Evolutionary conservation across 2,797 vertebrate species (phyloP).

Genomic region (Onychomys torridus): DNA sequence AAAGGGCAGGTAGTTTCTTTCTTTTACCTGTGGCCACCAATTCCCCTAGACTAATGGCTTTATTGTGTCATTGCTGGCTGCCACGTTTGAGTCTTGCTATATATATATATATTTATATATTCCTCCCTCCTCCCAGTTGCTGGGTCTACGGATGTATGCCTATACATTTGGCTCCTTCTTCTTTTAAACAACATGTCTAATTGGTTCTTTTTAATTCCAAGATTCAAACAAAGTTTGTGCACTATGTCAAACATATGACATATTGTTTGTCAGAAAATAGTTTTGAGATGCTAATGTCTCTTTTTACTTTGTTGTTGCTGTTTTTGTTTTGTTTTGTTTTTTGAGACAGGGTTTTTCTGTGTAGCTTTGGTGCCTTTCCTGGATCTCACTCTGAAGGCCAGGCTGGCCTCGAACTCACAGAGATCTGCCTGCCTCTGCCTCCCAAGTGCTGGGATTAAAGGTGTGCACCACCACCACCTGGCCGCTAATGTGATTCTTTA

Average conservation of each 20-base stretch:
- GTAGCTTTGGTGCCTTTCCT: too few species aligned
- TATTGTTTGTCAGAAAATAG: neutral
- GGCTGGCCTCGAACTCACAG: too few species aligned
- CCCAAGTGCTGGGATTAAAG: too few species aligned
- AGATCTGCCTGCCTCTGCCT: too few species aligned
- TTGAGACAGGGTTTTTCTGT: too few species aligned
- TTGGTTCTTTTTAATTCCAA: neutral
- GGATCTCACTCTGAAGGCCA: too few species aligned
- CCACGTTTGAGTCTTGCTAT: neutral
- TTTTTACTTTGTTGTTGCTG: too few species aligned
- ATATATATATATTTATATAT: neutral
- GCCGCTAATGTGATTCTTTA: neutral
- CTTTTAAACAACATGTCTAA: neutral
- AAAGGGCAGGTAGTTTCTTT: neutral
- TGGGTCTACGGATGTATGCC: neutral
- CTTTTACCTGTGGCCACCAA: neutral
- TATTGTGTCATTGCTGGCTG: neutral
- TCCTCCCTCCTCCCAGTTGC: neutral
- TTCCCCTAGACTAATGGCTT: neutral
- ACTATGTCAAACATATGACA: neutral
- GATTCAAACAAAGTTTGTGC: neutral
- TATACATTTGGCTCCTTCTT: neutral
- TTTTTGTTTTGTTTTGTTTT: too few species aligned
- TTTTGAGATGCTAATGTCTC: neutral
- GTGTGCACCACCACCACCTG: too few species aligned